Percentiles rank a stretch among this genome's conserved stretches.
These are phyloP conservation scores for Syngnathus scovelli DNA, from an alignment of 2,113 vertebrate species.

Conservation along the genomic window DNA sequence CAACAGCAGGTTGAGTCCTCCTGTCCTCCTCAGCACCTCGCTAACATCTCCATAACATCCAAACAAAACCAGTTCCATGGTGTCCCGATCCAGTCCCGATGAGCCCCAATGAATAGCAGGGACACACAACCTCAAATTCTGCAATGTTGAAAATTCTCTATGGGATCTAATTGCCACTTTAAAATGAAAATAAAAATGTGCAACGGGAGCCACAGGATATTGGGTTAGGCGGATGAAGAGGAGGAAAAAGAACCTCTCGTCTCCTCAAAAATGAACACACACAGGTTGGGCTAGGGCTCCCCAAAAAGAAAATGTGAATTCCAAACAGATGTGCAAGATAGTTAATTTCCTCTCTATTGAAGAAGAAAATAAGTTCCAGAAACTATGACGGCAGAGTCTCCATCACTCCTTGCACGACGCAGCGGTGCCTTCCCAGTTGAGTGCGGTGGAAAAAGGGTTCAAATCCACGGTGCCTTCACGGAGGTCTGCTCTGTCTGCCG, in stretches of 20 bases:
- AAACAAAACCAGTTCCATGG: slow-evolving; percentile 42
- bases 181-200: neutral
- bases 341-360: slow-evolving; percentile 12
- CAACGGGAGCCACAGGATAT: neutral
- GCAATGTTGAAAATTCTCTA: slow-evolving; percentile 1
- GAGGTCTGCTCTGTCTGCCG: slow-evolving; percentile 57
- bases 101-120: slow-evolving; percentile 9
- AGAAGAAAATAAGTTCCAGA: slow-evolving; percentile 42
- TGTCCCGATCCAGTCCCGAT: slow-evolving; percentile 30
- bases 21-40: slow-evolving; percentile 33
- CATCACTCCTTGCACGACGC: slow-evolving; percentile 40
- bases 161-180: slow-evolving; percentile 25
- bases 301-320: slow-evolving; percentile 1
- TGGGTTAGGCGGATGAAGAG: slow-evolving; percentile 3
- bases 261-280: slow-evolving; percentile 18
- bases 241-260: slow-evolving; percentile 18
- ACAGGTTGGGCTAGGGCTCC: slow-evolving; percentile 13
- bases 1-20: slow-evolving; percentile 50
- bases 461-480: slow-evolving; percentile 36
- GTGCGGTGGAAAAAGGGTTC: neutral
- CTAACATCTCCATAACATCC: slow-evolving; percentile 42
- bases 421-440: slow-evolving; percentile 22
- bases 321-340: neutral
- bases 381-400: slow-evolving; percentile 39
- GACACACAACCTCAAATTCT: slow-evolving; percentile 8